Conservation (phyloP, 2,797 vertebrate genomes). For the Manis pentadactyla region DNA sequence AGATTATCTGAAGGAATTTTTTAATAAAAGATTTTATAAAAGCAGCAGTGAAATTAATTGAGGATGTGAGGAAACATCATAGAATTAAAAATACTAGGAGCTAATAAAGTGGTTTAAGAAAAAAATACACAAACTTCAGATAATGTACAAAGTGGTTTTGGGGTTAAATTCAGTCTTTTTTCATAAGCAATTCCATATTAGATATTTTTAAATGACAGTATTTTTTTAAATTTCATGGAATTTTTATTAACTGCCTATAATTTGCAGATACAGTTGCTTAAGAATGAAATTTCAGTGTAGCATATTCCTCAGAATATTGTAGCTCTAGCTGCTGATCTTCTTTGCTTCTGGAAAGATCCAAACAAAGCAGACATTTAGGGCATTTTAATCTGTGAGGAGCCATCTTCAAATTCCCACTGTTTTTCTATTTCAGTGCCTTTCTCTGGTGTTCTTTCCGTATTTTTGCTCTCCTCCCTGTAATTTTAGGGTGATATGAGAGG, state of each 20-base stretch:
- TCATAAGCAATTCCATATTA: neutral
- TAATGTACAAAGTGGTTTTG: neutral
- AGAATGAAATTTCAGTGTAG: neutral
- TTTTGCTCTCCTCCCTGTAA: neutral
- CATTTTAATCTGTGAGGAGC: neutral
- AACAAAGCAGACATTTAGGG: neutral
- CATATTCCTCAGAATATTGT: neutral
- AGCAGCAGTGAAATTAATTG: neutral
- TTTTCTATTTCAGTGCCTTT: neutral
- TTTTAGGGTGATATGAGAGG: neutral
- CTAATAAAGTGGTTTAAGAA: constrained; percentile 19
- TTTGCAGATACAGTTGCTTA: neutral
- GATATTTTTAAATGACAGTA: neutral
- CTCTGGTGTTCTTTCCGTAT: neutral
- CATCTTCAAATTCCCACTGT: neutral
- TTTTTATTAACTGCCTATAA: constrained; percentile 14
- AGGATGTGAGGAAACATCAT: neutral
- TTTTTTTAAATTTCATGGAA: neutral
- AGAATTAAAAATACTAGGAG: constrained; percentile 9
- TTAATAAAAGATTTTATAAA: constrained; percentile 32
- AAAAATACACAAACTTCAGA: neutral
- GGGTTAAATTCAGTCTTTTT: constrained; percentile 36
- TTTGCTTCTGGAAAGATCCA: neutral
- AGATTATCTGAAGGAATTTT: neutral
- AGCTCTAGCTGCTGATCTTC: neutral